Evolutionary conservation across 2,113 vertebrate genomes (phyloP).

Genomic region (Bungarus multicinctus): DNA sequence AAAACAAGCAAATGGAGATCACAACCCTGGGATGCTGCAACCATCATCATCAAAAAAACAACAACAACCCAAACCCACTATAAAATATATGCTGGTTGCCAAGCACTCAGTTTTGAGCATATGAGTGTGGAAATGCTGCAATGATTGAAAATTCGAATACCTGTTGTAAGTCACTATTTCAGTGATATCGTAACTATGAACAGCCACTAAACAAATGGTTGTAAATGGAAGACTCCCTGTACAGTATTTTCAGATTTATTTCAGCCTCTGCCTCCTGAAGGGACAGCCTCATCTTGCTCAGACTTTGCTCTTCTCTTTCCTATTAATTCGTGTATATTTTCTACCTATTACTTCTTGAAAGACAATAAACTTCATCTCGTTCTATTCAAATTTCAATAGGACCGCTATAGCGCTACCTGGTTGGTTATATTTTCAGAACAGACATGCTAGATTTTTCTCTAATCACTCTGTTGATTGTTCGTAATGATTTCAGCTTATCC

Average conservation of each 20-base stretch:
- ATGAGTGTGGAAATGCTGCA: background rate
- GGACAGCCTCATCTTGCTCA: background rate
- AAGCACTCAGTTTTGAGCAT: background rate
- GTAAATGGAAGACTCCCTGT: background rate
- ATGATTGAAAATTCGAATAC: background rate
- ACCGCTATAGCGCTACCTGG: conserved; percentile 53
- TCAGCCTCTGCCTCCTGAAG: background rate
- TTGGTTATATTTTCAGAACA: conserved; percentile 54
- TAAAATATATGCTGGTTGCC: background rate
- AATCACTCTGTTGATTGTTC: conserved; percentile 42
- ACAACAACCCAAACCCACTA: background rate
- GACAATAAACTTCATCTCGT: conserved; percentile 43
- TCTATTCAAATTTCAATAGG: conserved; percentile 62
- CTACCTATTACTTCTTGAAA: conserved; percentile 55
- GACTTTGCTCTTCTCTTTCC: conserved; percentile 19
- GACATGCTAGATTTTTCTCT: conserved; percentile 50
- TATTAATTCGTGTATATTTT: conserved; percentile 55
- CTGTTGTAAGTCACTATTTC: background rate
- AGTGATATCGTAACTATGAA: background rate
- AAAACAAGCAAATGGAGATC: background rate
- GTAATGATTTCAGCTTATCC: conserved; percentile 45
- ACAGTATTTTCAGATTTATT: background rate
- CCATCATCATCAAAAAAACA: background rate
- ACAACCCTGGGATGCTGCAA: background rate
- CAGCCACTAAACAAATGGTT: background rate